phyloP scores from a whole-genome alignment of 1,140 invertebrate species.

The Sminthurides bifidus region DNA sequence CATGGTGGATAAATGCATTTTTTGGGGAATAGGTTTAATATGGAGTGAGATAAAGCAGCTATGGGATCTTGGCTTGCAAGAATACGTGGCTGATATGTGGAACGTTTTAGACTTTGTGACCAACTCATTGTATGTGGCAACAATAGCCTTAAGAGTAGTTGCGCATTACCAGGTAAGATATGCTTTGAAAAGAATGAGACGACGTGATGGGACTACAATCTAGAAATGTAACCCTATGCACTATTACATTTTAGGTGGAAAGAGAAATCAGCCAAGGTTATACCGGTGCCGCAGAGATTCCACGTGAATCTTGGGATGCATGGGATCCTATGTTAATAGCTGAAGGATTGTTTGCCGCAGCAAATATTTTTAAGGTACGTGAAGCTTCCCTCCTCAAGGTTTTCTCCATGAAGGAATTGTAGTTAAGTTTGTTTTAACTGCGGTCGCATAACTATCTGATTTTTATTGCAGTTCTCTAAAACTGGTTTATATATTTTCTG shows the following conservation, averaged over 20 bases:
- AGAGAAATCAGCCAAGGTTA: slow-evolving; percentile 5
- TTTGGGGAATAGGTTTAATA: slow-evolving; percentile 74
- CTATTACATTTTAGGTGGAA: slow-evolving; percentile 9
- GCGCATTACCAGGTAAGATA: slow-evolving; percentile 71
- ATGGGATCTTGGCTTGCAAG: slow-evolving; percentile 90
- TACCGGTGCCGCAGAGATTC: slow-evolving; percentile 30
- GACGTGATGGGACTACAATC: too few relatives aligned
- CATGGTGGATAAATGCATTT: too few relatives aligned
- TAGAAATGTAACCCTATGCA: too few relatives aligned
- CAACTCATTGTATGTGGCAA: slow-evolving; percentile 93
- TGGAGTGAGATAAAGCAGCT: slow-evolving; percentile 98
- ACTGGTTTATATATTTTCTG: slow-evolving; percentile 97
- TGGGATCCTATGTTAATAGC: slow-evolving; percentile 90
- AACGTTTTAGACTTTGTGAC: slow-evolving; percentile 98
- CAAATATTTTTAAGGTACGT: slow-evolving; percentile 73
- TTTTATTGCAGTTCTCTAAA: slow-evolving; percentile 70
- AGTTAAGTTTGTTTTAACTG: not conserved
- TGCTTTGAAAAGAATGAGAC: not conserved
- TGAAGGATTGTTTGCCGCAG: slow-evolving; percentile 86
- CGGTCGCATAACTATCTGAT: not conserved
- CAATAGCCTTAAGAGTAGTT: slow-evolving; percentile 81
- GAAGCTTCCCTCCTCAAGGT: not conserved
- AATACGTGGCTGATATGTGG: slow-evolving; percentile 98
- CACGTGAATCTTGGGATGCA: slow-evolving; percentile 74
- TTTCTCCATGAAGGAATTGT: not conserved